Percentiles rank a stretch among this genome's conserved stretches.
Conservation (phyloP, 2,797 vertebrate species). For the Malurus leucopterus region DNA sequence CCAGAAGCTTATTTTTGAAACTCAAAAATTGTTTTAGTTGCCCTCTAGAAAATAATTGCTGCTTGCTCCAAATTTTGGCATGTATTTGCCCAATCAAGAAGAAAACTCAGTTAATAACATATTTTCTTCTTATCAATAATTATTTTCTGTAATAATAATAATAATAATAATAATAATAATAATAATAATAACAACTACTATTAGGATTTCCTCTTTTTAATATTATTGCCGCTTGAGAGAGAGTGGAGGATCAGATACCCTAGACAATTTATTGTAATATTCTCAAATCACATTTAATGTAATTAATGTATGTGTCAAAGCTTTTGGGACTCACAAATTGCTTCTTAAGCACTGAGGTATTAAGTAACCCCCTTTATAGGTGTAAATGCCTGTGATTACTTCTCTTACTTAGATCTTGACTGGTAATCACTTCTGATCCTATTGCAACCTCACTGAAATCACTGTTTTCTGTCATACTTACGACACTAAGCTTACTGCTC, state of each 20-base stretch:
- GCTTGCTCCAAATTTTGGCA: not conserved
- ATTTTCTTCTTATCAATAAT: not conserved
- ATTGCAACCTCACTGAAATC: not conserved
- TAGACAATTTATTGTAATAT: not conserved
- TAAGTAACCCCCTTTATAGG: not conserved
- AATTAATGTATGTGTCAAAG: not conserved
- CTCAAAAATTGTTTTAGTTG: not conserved
- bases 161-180: not conserved
- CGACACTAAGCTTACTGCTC: not conserved
- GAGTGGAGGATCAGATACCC: not conserved
- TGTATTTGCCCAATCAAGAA: not conserved
- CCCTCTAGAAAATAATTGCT: not conserved
- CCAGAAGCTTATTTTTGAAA: not conserved
- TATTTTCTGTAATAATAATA: not conserved
- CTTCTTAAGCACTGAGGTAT: not conserved
- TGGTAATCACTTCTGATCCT: not conserved
- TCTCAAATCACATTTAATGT: not conserved
- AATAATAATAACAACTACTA: fast-evolving
- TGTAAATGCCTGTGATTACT: not conserved
- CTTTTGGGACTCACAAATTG: not conserved
- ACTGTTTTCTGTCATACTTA: not conserved
- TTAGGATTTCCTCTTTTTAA: not conserved
- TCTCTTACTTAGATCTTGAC: not conserved
- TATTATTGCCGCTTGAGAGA: not conserved
- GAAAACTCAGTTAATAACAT: not conserved